Base-by-base conservation (phyloP, 2,113 vertebrate species). In the Rhinoptilus africanus region DNA sequence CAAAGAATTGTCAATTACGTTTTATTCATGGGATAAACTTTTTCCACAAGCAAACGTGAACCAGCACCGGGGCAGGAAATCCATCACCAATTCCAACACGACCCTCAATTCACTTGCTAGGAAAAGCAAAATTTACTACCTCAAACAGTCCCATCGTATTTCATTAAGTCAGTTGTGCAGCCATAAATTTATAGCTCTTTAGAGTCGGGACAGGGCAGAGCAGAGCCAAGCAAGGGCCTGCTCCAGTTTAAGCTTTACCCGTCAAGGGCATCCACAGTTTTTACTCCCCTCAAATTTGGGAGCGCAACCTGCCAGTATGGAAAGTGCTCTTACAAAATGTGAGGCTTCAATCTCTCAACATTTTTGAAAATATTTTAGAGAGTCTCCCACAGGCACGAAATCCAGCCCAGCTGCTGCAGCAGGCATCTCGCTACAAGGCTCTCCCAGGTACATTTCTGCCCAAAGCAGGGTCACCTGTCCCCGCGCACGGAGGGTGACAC, bases 401-500 rank as follows among this genome's bases (percentile, higher is more conserved):
- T 23, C 47, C 21, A 67, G 62, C 1, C 2, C 60, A 32, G 64
- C 64, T 39, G 4, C 79, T 32, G 50, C 79, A 76, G 83, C 54
- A 86, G 75, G 53, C 5, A 3, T 2, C 7, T 21, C 51, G 9
- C 66, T 23, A 4, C 39, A 8, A 15, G 35, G 59, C 75, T 68
- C 37, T 51, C 39, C 45, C 6, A 5, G 12, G 15, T 1, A 1
- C 1, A 8, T 7, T 41, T 76, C 3, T 64, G 35, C 62, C 72
- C 88, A 32, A 5, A 23, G 3, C n/a, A 18, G 41, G 45, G 5
- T 51, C 45, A 14, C 8, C 48, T 2, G 32, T 32, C 28, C 53
- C 5, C n/a, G 0, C 1, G 18, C 83, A 12, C 2, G 19, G 57
- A 11, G 0, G 0, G 30, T 2, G 41, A n/a, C 41, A 10, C 15